Base-by-base conservation (phyloP, 2,888 invertebrate genomes). In the Trichogramma dendrolimi region DNA sequence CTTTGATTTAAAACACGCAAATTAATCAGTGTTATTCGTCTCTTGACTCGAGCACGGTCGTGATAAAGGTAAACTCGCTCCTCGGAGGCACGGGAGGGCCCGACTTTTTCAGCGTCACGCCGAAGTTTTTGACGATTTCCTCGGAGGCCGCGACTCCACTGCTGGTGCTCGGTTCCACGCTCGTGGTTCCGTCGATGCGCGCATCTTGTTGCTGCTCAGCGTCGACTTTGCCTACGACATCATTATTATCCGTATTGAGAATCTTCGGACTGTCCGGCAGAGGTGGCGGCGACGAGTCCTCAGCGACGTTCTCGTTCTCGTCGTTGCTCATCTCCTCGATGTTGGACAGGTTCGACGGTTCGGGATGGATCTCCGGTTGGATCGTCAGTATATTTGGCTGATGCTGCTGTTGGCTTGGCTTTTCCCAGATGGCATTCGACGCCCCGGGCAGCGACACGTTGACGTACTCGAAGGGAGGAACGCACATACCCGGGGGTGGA, bases 31-130 rank as follows among this genome's bases (percentile, higher is more conserved):
- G 4, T 48, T 14, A 48, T 7, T 48, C 48, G 11, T 48, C 48
- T 11, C 2, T 27, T 8, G n/a, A 6, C 48, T 11, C 27, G 11
- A 11, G 27, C 4, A 11, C 38, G 8, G 54, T 53, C 4, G 54
- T 49, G 10, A 50, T 10, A 6, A 64, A 60, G 11, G 55, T 57
- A 8, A 60, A 65, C 11, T 70, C 69, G 68, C 72, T 71, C 64
- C 77, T 69, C 6, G 76, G 76, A 7, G 78, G 77, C 39, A 75
- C 73, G 6, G 78, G 78, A 3, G 78, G 77, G 0, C 71, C 75
- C 5, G 73, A 71, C 51, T 72, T 74, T 61, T 76, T 76, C 38
- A 69, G 67, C 8, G 68, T 61, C 5, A 65, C 67, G 4, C 70
- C 70, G 40, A 70, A 67, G 43, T 68, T 67, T 61, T 64, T 67